Percentiles rank a stretch among this genome's conserved stretches.
Conservation (phyloP, 2,797 vertebrate species). For the Malurus splendens region DNA sequence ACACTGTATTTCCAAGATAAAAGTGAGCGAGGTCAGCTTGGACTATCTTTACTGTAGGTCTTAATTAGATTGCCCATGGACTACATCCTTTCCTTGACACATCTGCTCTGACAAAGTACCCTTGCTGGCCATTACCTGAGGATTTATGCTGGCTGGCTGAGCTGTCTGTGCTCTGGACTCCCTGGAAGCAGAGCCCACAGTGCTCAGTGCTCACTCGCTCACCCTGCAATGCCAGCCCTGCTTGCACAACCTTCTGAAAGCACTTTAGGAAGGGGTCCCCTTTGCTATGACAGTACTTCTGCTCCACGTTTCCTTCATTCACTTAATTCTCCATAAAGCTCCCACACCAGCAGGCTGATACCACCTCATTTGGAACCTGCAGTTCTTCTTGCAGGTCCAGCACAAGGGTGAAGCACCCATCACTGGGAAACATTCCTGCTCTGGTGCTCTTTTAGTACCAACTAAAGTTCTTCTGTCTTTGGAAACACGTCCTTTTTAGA, state of each 20-base stretch:
- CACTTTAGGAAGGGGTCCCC: background rate
- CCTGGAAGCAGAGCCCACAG: background rate
- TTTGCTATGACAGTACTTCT: background rate
- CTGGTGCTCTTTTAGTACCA: background rate
- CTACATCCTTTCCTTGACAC: background rate
- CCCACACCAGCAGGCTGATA: background rate
- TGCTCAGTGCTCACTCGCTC: accelerated
- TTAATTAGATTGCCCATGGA: background rate
- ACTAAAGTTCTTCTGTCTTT: background rate
- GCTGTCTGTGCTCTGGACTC: background rate
- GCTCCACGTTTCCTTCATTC: background rate
- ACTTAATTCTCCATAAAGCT: background rate
- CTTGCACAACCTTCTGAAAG: background rate
- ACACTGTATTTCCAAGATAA: background rate
- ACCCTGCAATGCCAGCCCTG: background rate
- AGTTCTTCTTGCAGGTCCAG: background rate
- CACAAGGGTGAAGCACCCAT: background rate
- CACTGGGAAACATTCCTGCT: background rate
- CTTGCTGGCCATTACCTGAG: background rate
- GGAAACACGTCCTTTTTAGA: background rate
- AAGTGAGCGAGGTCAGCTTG: background rate
- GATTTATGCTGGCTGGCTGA: background rate
- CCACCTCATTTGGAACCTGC: background rate
- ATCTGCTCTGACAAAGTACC: background rate
- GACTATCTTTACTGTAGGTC: background rate